phyloP scores from a whole-genome alignment of 2,888 invertebrate genomes.

The Odontomyia ornata region DNA sequence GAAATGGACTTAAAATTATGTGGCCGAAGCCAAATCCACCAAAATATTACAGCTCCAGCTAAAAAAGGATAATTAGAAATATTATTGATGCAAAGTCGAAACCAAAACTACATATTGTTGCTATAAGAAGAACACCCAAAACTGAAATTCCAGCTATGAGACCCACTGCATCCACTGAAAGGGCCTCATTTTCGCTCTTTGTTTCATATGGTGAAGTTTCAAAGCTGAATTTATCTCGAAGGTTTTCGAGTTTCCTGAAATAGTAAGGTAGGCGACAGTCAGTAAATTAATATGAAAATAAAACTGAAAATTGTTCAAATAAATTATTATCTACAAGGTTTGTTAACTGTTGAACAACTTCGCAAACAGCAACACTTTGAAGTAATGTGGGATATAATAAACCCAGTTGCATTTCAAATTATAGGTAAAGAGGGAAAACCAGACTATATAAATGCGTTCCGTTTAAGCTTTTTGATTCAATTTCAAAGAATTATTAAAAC shows the following conservation, averaged over 20 bases:
- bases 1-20: slow-evolving; percentile 4
- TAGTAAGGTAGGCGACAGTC: background rate
- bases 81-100: background rate
- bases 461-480: too few species aligned
- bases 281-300: too few species aligned
- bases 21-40: slow-evolving; percentile 43
- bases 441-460: too few species aligned
- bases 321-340: too few species aligned
- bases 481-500: too few species aligned
- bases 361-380: too few species aligned
- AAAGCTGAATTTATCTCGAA: background rate
- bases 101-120: background rate
- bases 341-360: background rate
- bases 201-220: slow-evolving; percentile 2
- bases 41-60: slow-evolving; percentile 15
- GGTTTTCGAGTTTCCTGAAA: slow-evolving; percentile 22
- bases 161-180: slow-evolving; percentile 23
- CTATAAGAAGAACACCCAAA: background rate
- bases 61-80: background rate
- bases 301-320: background rate
- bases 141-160: slow-evolving; percentile 28
- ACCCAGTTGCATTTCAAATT: too few species aligned
- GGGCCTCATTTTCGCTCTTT: background rate
- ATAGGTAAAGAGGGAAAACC: too few species aligned
- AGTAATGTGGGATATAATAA: too few species aligned